These are phyloP conservation scores for Halictus ligatus DNA, from an alignment of 2,888 invertebrate species.

Conservation along the genomic window DNA sequence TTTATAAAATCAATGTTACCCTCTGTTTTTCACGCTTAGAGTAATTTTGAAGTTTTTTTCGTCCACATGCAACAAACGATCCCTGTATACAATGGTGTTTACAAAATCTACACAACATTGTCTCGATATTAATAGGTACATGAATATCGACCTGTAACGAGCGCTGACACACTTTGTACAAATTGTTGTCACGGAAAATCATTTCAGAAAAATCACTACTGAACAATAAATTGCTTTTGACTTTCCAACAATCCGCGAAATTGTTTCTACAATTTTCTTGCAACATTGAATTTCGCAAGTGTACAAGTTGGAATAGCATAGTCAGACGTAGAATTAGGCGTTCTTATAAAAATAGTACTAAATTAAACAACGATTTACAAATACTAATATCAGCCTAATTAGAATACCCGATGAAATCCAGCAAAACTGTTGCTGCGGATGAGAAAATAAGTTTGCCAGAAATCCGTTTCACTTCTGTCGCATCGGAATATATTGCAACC, in stretches of 20 bases:
- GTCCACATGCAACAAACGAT: neutral
- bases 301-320: neutral
- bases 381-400: neutral
- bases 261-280: neutral
- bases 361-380: no score
- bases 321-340: neutral
- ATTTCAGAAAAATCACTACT: neutral
- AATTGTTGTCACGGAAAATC: neutral
- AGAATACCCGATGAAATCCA: neutral
- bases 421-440: neutral
- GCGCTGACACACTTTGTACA: neutral
- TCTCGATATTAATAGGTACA: neutral
- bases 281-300: neutral
- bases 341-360: no score
- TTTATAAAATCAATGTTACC: neutral
- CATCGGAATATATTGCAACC: slow-evolving; percentile 46
- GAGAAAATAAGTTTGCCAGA: slow-evolving; percentile 27
- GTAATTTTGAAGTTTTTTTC: neutral
- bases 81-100: neutral
- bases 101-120: neutral
- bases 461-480: slow-evolving; percentile 38
- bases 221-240: neutral
- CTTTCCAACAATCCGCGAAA: neutral
- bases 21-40: neutral
- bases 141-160: neutral